Evolutionary conservation across 1,140 invertebrate species (phyloP), one percentile per base, ranked within the genome.

Genomic region (Drosophila sechellia): DNA sequence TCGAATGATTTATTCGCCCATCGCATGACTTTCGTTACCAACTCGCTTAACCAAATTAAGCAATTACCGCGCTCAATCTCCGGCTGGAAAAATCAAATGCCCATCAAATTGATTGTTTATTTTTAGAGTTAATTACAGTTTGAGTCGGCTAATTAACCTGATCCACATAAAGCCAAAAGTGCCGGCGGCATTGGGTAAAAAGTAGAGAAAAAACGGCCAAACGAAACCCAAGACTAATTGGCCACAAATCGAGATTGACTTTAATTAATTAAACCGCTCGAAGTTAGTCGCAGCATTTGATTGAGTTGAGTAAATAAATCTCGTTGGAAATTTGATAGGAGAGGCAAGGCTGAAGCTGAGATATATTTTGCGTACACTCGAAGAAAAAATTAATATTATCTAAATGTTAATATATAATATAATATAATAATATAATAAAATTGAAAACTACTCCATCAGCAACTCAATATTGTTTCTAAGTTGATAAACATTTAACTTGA

Each of bases 1-100:
- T 90, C 64, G 68, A 81, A 64, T 90, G 87, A 90, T 90, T 90
- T 90, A 90, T 90, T 61, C 63, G 75, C 65, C 75, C 80, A 74
- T 90, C 76, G 87, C 87, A 84, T 90, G 87, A 74, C 69, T 83
- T 22, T n/a, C n/a, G 42, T 27, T 74, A 35, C 45, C 73, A 53
- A 61, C 8, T 71, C 79, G 69, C 84, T 87, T 77, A 89, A 59
- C 65, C 72, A 90, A 87, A 87, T 89, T 83, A 83, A 89, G 84
- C 79, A 87, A 87, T 87, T 89, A 86, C 63, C 48, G 43, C 59
- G 56, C 61, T 56, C 35, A 48, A 10, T 25, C 31, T 22, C 20
- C 42, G 53, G 35, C 58, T 46, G 20, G 20, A 55, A 69, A 64
- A 77, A 58, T 57, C 50, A 76, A 70, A 71, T 27, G 56, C 27